Conservation (phyloP, 1,140 invertebrate genomes). For the Propsilocerus akamusi region DNA sequence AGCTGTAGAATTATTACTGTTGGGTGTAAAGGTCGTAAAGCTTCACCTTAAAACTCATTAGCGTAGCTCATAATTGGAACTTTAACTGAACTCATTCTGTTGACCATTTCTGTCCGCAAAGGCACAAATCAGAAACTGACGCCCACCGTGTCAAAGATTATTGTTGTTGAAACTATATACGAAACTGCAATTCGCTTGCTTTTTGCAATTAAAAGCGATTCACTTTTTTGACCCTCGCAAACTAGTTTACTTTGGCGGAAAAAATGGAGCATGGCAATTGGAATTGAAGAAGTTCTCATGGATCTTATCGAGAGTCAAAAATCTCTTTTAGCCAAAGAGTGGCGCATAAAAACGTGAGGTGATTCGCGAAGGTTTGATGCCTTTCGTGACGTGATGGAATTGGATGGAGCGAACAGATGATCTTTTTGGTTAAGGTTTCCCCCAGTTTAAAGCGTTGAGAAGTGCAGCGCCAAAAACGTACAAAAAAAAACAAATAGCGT, state of each 20-base stretch:
- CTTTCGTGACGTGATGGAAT: too few relatives aligned
- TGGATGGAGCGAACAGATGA: too few relatives aligned
- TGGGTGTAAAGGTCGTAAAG: background rate
- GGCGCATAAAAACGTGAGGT: constrained; percentile 2
- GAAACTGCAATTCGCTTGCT: too few relatives aligned
- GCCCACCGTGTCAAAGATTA: constrained; percentile 1
- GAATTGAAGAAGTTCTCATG: background rate
- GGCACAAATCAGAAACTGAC: background rate
- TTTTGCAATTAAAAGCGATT: background rate
- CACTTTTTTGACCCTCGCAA: background rate
- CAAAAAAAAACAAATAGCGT: too few relatives aligned
- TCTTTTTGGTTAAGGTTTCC: too few relatives aligned
- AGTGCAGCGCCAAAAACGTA: too few relatives aligned
- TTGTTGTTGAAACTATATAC: too few relatives aligned
- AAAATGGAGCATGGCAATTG: background rate
- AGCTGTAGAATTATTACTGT: constrained; percentile 1
- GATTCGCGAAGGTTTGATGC: too few relatives aligned
- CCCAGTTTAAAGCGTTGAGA: too few relatives aligned
- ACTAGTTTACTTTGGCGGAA: background rate
- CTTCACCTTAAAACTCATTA: constrained; percentile 3
- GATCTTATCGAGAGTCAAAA: constrained; percentile 1
- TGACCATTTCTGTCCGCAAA: constrained; percentile 1
- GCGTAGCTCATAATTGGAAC: background rate
- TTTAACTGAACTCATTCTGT: background rate
- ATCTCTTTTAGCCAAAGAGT: background rate